Evolutionary conservation across 1,140 invertebrate genomes (phyloP).

Genomic region (Trichogramma pretiosum): DNA sequence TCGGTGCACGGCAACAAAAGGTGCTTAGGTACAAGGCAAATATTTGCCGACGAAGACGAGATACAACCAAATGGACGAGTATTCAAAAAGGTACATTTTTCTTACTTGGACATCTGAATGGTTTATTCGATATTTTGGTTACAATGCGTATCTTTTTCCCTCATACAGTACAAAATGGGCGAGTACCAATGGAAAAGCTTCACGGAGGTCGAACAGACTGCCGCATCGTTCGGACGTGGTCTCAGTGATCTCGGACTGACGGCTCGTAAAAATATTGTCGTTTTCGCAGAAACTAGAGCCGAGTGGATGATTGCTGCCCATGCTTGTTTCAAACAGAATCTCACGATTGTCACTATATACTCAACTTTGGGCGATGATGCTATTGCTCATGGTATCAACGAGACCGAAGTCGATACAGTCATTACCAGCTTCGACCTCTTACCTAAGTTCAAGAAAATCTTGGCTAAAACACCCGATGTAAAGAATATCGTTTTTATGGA

Average conservation of each 20-base stretch:
- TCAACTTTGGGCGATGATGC: slow-evolving; percentile 94
- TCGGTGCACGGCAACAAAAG: slow-evolving; percentile 61
- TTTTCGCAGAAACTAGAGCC: slow-evolving; percentile 93
- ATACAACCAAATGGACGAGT: slow-evolving; percentile 84
- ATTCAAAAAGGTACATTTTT: slow-evolving; percentile 93
- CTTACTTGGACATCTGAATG: too few relatives aligned
- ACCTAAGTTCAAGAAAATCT: slow-evolving; percentile 77
- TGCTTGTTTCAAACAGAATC: slow-evolving; percentile 84
- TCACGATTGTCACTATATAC: slow-evolving; percentile 88
- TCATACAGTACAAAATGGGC: slow-evolving; percentile 79
- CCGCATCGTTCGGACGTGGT: slow-evolving; percentile 70
- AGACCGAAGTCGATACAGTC: slow-evolving; percentile 86
- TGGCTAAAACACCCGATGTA: slow-evolving; percentile 59
- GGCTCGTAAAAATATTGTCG: slow-evolving; percentile 67
- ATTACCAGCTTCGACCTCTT: slow-evolving; percentile 83
- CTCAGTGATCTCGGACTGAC: slow-evolving; percentile 58
- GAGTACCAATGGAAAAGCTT: slow-evolving; percentile 88
- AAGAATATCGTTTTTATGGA: slow-evolving; percentile 82
- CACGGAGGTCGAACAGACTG: slow-evolving; percentile 65
- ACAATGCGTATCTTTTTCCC: slow-evolving; percentile 20
- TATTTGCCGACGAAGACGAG: slow-evolving; percentile 90
- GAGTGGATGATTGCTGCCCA: slow-evolving; percentile 96
- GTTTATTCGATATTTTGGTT: too few relatives aligned
- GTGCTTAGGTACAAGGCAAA: slow-evolving; percentile 84
- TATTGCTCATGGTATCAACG: slow-evolving; percentile 89